A percentile compares a stretch with the other conserved stretches of the same genome.
These are phyloP conservation scores for Zelleria hepariella DNA, from an alignment of 2,888 invertebrate species.

Conservation along the genomic window DNA sequence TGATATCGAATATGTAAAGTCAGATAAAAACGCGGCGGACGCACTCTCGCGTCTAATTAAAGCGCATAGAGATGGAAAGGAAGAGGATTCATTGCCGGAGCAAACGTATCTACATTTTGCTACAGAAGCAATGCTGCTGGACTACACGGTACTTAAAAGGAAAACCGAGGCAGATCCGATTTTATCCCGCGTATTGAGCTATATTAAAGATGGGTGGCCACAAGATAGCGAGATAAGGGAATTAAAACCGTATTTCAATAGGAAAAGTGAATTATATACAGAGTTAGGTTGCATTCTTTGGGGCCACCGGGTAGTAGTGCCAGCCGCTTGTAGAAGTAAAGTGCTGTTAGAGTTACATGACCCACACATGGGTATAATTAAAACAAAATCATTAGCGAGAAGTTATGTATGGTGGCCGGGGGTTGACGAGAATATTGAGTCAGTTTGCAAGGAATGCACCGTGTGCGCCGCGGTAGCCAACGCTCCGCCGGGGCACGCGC, in stretches of 20 bases:
- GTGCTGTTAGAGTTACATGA: slow-evolving; percentile 10
- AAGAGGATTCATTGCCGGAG: slow-evolving; percentile 9
- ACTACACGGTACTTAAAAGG: slow-evolving; percentile 9
- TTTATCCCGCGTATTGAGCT: slow-evolving; percentile 12
- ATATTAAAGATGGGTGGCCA: slow-evolving; percentile 17
- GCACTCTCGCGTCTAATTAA: slow-evolving; percentile 10
- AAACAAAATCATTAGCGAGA: too few relatives aligned
- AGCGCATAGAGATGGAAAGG: neutral
- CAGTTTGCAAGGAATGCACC: neutral
- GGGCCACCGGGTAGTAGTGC: neutral
- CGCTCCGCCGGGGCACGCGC: neutral
- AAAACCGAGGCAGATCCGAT: slow-evolving; percentile 10
- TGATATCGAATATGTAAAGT: slow-evolving; percentile 14
- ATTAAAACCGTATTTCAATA: slow-evolving; percentile 13
- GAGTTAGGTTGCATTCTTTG: neutral
- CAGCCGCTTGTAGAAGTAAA: neutral
- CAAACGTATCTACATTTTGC: slow-evolving; percentile 13
- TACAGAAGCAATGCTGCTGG: slow-evolving; percentile 10
- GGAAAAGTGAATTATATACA: neutral
- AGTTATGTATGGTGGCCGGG: too few relatives aligned
- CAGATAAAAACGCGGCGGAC: slow-evolving; percentile 12
- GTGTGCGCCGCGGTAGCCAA: neutral
- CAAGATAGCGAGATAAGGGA: neutral
- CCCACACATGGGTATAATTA: too few relatives aligned
- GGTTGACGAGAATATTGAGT: too few relatives aligned